Evolutionary conservation across 2,113 vertebrate genomes (phyloP).

Genomic region (Phylloscopus trochiloides): DNA sequence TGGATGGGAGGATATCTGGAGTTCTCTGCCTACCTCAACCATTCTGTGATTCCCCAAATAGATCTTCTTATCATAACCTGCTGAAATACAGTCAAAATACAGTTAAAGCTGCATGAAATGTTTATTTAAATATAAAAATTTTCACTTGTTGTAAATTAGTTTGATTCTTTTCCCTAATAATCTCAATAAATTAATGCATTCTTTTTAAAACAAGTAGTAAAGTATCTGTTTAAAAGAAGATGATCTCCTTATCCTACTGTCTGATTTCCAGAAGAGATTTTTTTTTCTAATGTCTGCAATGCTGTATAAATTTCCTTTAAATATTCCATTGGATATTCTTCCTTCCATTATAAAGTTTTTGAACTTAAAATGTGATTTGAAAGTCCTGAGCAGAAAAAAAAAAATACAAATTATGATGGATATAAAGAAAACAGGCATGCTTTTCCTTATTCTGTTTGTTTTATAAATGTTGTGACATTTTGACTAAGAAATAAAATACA

Average conservation of each 20-base stretch:
- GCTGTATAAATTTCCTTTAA: background rate
- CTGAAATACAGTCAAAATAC: background rate
- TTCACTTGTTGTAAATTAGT: background rate
- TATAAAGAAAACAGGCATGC: background rate
- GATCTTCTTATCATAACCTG: background rate
- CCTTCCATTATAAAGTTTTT: background rate
- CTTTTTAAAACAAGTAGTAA: background rate
- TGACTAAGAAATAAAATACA: background rate
- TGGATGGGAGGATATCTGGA: background rate
- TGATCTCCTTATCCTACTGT: background rate
- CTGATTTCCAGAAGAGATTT: background rate
- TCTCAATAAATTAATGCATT: background rate
- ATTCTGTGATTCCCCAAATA: background rate
- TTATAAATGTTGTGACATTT: conserved; percentile 1
- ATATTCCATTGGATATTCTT: background rate
- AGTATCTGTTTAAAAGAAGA: background rate
- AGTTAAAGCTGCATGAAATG: background rate
- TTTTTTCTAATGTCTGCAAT: background rate
- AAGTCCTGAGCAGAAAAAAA: background rate
- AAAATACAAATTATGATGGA: background rate
- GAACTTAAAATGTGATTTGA: background rate
- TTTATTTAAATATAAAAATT: background rate
- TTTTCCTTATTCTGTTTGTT: background rate
- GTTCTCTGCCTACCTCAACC: background rate
- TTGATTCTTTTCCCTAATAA: background rate